phyloP scores from a whole-genome alignment of 2,113 vertebrate genomes.

The Asarcornis scutulata region DNA sequence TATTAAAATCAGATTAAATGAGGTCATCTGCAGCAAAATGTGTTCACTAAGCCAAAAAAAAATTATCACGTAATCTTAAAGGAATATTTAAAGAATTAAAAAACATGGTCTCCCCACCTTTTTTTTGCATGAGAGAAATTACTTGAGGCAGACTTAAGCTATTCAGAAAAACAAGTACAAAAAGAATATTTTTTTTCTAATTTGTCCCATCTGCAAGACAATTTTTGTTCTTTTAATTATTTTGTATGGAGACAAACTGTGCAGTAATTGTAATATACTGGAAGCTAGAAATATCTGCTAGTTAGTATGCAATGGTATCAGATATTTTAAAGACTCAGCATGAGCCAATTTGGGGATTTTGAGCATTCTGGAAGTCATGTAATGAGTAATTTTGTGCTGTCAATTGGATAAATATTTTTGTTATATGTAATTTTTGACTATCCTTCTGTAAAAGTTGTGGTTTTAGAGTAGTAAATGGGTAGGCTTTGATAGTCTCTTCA shows the following conservation, averaged over 20 bases:
- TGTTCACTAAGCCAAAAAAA: not conserved
- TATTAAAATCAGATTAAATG: not conserved
- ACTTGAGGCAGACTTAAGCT: not conserved
- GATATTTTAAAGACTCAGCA: not conserved
- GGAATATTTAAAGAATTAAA: not conserved
- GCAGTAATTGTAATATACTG: not conserved
- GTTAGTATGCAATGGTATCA: not conserved
- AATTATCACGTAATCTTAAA: not conserved
- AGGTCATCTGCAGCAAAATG: not conserved
- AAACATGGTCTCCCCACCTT: not conserved
- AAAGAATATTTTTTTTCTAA: not conserved
- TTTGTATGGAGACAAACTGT: not conserved
- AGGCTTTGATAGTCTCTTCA: not conserved
- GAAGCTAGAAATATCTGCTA: not conserved
- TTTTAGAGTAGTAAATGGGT: not conserved
- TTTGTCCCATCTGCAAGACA: not conserved
- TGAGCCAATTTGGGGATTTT: not conserved
- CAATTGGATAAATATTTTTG: not conserved
- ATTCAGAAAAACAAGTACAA: not conserved
- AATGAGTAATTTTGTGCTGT: not conserved
- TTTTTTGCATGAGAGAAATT: not conserved
- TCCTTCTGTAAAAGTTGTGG: not conserved
- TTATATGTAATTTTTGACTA: not conserved
- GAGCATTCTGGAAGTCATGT: not conserved
- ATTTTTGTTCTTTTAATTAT: not conserved